Evolutionary conservation across 2,113 vertebrate genomes (phyloP).

Genomic region (Nicator chloris): DNA sequence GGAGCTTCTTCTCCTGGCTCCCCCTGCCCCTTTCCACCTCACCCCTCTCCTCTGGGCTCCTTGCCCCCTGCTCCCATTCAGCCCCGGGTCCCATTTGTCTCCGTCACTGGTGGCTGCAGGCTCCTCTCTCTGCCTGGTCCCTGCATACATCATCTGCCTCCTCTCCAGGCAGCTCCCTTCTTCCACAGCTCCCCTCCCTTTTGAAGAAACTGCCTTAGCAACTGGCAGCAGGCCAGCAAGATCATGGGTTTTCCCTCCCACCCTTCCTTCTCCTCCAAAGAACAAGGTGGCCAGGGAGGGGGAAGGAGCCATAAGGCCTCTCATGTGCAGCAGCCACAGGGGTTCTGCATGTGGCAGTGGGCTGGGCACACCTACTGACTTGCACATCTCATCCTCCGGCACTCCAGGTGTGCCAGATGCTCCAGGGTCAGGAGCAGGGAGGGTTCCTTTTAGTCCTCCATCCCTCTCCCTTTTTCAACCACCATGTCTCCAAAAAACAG

Average conservation of each 20-base stretch:
- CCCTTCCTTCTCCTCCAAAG: background rate
- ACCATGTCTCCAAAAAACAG: background rate
- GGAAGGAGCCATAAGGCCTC: background rate
- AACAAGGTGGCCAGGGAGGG: background rate
- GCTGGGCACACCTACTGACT: background rate
- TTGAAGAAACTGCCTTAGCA: conserved; percentile 10
- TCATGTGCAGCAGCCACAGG: accelerated
- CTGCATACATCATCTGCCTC: background rate
- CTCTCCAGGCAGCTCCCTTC: conserved; percentile 10
- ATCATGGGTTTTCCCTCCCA: conserved; percentile 9
- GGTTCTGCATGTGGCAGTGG: background rate
- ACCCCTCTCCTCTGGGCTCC: background rate
- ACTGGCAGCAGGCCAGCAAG: conserved; percentile 19
- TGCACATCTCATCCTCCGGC: background rate
- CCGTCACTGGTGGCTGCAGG: background rate
- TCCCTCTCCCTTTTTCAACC: background rate
- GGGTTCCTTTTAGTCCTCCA: background rate
- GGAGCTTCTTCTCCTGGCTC: background rate
- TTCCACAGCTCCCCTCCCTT: background rate
- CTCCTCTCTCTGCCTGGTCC: background rate
- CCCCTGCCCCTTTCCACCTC: background rate
- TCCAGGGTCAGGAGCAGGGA: accelerated
- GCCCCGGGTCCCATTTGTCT: accelerated
- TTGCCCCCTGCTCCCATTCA: background rate
- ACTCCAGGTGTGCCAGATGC: background rate